Evolutionary conservation across 1,140 invertebrate species (phyloP), one percentile per base, ranked within the genome.

Genomic region (Rhynchophorus ferrugineus): DNA sequence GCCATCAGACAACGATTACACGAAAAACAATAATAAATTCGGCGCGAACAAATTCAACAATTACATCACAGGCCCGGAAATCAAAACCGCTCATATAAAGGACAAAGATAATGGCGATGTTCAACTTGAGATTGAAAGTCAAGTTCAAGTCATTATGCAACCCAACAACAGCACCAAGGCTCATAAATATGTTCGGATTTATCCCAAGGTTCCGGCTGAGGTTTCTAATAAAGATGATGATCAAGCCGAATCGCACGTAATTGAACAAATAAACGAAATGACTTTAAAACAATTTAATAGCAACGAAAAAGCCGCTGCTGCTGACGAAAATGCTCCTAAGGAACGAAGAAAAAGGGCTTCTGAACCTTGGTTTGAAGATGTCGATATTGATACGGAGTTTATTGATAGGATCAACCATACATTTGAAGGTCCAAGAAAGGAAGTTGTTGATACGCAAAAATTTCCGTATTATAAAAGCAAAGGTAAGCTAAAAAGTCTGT

Each of bases 11-110:
- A n/a, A n/a, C n/a, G n/a, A n/a, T n/a, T n/a, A n/a, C n/a, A n/a
- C n/a, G n/a, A n/a, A n/a, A n/a, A n/a, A n/a, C n/a, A n/a, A n/a
- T n/a, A n/a, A n/a, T n/a, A n/a, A n/a, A n/a, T n/a, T n/a, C n/a
- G n/a, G 19, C 9, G 19, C 20, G 33, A 20, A 49, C 17, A 56
- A 56, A 24, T 45, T 34, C n/a, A 54, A 58, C 16, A 57, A 61
- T 36, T 62, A 61, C n/a, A 60, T 41, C 52, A 63, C 21, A 58
- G 77, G 11, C 71, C 75, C 5, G 68, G 60, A 29, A 78, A 76
- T 61, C 69, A 74, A 3, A 63, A 71, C 8, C 65, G 73, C 18
- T 67, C 71, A 37, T 16, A 43, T 66, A 0, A 65, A 64, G 53
- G 60, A 62, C 37, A 59, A 61, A 50, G 44, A 56, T 42, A 54